phyloP scores from a whole-genome alignment of 2,888 invertebrate genomes.

The Leptopilina drosophilae region DNA sequence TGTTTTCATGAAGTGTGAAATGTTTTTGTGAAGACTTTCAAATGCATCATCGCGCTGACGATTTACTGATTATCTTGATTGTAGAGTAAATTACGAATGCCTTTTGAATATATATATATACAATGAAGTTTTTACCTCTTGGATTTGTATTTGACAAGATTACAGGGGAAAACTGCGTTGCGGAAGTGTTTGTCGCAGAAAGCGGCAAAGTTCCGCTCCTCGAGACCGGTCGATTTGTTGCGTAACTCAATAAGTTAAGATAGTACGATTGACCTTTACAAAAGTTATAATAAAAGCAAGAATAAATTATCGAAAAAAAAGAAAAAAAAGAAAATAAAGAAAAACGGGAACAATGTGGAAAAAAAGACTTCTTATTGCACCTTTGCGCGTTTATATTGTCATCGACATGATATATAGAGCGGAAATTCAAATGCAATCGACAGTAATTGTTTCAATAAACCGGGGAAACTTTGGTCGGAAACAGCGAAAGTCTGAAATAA shows the following conservation, averaged over 20 bases:
- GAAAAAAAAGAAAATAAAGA: neutral
- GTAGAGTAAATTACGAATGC: constrained; percentile 24
- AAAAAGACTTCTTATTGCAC: neutral
- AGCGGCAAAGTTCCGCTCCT: constrained; percentile 45
- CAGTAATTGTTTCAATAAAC: constrained; percentile 30
- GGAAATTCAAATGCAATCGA: neutral
- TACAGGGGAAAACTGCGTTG: constrained; percentile 58
- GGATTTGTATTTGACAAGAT: constrained; percentile 45
- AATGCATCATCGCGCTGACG: constrained; percentile 27
- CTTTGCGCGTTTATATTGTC: constrained; percentile 10
- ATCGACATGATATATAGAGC: constrained; percentile 25
- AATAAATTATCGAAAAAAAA: neutral
- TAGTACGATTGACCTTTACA: constrained; percentile 34
- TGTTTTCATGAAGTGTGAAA: neutral
- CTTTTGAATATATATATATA: constrained; percentile 3
- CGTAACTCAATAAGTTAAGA: constrained; percentile 47
- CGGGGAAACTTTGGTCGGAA: constrained; percentile 26
- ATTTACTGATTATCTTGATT: constrained; percentile 33
- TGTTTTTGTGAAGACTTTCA: constrained; percentile 19
- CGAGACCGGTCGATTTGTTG: constrained; percentile 54
- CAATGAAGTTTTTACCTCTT: constrained; percentile 3
- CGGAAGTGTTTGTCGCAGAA: constrained; percentile 61
- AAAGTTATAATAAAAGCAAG: constrained; percentile 1
- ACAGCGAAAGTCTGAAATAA: constrained; percentile 39
- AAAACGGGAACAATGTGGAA: no score